A percentile compares a stretch with the other conserved stretches of the same genome.
These are phyloP conservation scores for Tylochromis polylepis DNA, from an alignment of 2,113 vertebrate genomes.

Conservation along the genomic window DNA sequence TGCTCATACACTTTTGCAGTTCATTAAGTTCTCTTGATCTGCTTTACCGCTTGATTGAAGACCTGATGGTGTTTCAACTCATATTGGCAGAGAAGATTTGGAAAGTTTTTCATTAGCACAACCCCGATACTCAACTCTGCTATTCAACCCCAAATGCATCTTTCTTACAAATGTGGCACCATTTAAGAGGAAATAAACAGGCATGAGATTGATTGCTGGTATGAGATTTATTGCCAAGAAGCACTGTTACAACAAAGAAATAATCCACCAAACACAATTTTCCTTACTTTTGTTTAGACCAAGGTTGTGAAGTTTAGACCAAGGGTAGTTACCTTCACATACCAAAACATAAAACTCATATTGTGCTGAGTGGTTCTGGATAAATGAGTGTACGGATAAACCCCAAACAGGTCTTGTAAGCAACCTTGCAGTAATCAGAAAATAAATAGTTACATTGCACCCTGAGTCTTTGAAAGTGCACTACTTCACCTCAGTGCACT, in stretches of 20 bases:
- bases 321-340: neutral
- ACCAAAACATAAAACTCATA: neutral
- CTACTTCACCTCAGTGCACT: neutral
- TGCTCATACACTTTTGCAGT: too few species aligned
- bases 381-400: neutral
- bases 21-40: neutral
- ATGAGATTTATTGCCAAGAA: neutral
- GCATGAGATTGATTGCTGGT: neutral
- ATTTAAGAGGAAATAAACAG: neutral
- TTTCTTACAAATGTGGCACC: neutral
- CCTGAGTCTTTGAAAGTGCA: neutral
- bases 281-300: neutral
- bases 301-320: neutral
- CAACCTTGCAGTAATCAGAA: neutral
- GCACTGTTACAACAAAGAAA: neutral
- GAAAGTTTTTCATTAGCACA: neutral
- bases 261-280: neutral
- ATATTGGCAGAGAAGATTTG: neutral
- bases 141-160: neutral
- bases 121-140: neutral
- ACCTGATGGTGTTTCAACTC: neutral
- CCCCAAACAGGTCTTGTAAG: neutral
- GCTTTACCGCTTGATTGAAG: neutral
- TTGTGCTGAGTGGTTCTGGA: accelerated
- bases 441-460: neutral